Evolutionary conservation across 2,113 vertebrate species (phyloP), one percentile per base, ranked within the genome.

Genomic region (crab-eating macaque (Macaca fascicularis)): DNA sequence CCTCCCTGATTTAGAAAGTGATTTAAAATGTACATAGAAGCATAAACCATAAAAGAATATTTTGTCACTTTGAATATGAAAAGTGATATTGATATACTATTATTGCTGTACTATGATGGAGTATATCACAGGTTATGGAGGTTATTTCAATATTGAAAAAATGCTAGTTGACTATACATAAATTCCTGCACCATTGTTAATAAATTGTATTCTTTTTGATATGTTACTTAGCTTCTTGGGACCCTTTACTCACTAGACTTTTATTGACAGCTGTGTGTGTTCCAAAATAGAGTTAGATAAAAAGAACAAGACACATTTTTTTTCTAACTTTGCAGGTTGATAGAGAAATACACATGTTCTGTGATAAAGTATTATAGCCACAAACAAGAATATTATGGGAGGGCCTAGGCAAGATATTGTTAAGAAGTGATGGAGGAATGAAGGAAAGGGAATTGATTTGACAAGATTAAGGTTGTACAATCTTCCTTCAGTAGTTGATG

Each of bases 81-180:
- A 13, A 83, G 2, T 25, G 1, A 32, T 86, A 6, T 35, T 89
- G 40, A 57, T 5, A 27, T 35, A 38, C 20, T 93, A 3, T 90
- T 96, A 43, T 43, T 59, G 30, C 23, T 61, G 2, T 86, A 76
- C 11, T 87, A 7, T 89, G 16, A 32, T 79, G 52, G 61, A 64
- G 27, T 64, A 64, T 13, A 32, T 64, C 61, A 64, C 27, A 64
- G 61, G 27, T 64, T 64, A 14, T 64, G 27, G 69, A 81, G 25
- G 8, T 80, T 89, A 92, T 55, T 97, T 96, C 48, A 78, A 0
- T 95, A 79, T 67, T 86, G 38, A 94, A 94, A 95, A 95, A 96
- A 83, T 90, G 30, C 12, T 87, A 50, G 27, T 16, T 95, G 70
- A 90, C 45, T 89, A 52, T 70, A 94, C 1, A 19, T 55, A 92